These are phyloP conservation scores for Ceramica pisi DNA, from an alignment of 2,888 invertebrate genomes.

Conservation along the genomic window DNA sequence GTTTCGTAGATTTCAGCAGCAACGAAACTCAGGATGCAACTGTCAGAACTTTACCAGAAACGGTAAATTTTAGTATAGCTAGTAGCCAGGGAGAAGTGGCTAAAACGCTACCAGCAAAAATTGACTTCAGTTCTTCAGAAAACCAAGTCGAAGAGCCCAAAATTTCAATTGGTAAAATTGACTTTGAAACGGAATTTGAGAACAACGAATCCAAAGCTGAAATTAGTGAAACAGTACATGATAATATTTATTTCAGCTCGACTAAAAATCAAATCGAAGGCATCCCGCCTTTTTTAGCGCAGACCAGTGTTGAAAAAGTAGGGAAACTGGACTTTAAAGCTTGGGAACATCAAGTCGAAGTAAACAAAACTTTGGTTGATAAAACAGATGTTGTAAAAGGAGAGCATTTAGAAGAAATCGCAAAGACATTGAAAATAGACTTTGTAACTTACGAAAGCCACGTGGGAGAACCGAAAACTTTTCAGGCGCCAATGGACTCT, in stretches of 20 bases:
- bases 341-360: slow-evolving; percentile 49
- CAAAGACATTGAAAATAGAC: slow-evolving; percentile 33
- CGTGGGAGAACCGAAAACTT: slow-evolving; percentile 19
- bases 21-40: slow-evolving; percentile 8
- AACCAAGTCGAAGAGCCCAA: slow-evolving; percentile 5
- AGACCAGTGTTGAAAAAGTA: slow-evolving; percentile 28
- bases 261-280: slow-evolving; percentile 11
- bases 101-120: slow-evolving; percentile 18
- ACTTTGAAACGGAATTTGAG: slow-evolving; percentile 6
- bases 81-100: slow-evolving; percentile 26
- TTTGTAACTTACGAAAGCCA: slow-evolving; percentile 23
- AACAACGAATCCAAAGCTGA: slow-evolving; percentile 22
- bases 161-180: slow-evolving; percentile 16
- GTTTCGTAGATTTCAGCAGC: background rate
- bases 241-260: background rate
- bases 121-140: slow-evolving; percentile 6
- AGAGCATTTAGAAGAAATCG: slow-evolving; percentile 39
- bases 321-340: slow-evolving; percentile 45
- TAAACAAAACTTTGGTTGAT: slow-evolving; percentile 44
- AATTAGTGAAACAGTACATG: slow-evolving; percentile 16
- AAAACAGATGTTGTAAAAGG: slow-evolving; percentile 31
- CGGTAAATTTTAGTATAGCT: slow-evolving; percentile 19
- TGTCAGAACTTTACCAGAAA: slow-evolving; percentile 11
- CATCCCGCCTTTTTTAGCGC: background rate
- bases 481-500: background rate